Percentiles rank a stretch among this genome's conserved stretches.
These are phyloP conservation scores for Axis porcinus DNA, from an alignment of 2,113 vertebrate species.

Conservation along the genomic window DNA sequence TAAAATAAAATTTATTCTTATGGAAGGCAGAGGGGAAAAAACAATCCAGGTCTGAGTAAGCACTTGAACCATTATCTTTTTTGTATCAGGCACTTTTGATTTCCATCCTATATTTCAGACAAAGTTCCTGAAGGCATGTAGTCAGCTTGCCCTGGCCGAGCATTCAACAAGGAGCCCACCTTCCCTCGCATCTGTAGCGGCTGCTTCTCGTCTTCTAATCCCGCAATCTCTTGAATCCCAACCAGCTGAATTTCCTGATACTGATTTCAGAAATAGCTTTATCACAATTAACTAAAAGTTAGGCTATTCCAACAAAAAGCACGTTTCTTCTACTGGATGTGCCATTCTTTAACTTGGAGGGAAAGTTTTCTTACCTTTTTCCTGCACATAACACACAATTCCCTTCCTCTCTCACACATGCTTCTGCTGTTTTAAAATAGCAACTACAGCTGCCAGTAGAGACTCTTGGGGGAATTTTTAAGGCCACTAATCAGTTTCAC, in stretches of 20 bases:
- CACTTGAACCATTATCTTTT: neutral
- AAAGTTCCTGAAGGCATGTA: neutral
- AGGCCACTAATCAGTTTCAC: slow-evolving; percentile 57
- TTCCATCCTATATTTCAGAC: neutral
- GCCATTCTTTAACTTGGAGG: neutral
- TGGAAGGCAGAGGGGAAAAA: neutral
- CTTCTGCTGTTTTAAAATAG: slow-evolving; percentile 47
- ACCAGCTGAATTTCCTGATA: slow-evolving; percentile 6
- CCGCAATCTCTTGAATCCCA: neutral
- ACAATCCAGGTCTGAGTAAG: slow-evolving; percentile 33
- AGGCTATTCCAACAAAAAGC: neutral
- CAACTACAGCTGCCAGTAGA: slow-evolving; percentile 32
- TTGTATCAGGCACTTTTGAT: neutral
- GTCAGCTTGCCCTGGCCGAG: neutral
- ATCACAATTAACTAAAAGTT: neutral
- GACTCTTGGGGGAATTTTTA: slow-evolving; percentile 28
- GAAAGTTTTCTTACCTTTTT: neutral
- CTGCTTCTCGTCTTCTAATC: neutral
- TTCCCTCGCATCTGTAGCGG: neutral
- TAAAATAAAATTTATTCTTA: too few species aligned
- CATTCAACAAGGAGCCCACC: neutral
- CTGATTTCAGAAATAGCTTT: neutral
- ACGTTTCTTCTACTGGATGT: neutral
- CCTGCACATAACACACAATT: neutral
- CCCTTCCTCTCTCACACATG: neutral